Conservation (phyloP, 2,888 invertebrate species). For the Hecatera dysodea region DNA sequence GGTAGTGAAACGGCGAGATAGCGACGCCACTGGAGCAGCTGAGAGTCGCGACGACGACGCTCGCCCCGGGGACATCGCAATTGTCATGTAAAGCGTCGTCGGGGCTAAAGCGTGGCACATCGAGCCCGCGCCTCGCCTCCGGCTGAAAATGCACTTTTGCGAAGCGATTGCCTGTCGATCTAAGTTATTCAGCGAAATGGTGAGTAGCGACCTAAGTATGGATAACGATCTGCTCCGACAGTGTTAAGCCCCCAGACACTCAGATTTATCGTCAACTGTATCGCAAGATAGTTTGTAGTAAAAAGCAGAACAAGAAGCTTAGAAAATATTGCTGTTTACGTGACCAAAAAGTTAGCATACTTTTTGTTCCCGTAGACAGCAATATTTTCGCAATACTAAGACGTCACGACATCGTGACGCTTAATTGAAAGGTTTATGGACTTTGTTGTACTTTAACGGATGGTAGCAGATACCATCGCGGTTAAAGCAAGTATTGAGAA, state of each 20-base stretch:
- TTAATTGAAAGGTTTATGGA: slow-evolving; percentile 21
- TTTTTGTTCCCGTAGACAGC: too few species aligned
- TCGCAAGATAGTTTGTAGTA: slow-evolving; percentile 13
- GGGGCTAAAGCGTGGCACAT: slow-evolving; percentile 77
- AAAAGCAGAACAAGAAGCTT: not conserved
- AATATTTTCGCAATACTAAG: slow-evolving; percentile 19
- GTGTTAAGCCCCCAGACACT: slow-evolving; percentile 52
- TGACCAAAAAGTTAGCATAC: slow-evolving; percentile 1
- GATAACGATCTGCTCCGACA: slow-evolving; percentile 81
- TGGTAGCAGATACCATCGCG: slow-evolving; percentile 72
- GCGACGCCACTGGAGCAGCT: slow-evolving; percentile 73
- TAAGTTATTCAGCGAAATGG: slow-evolving; percentile 82
- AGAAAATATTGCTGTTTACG: not conserved
- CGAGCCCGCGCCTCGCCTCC: slow-evolving; percentile 79
- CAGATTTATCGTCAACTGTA: slow-evolving; percentile 57
- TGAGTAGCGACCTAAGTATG: slow-evolving; percentile 79
- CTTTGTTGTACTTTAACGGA: slow-evolving; percentile 59
- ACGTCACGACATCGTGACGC: slow-evolving; percentile 3
- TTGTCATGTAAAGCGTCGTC: slow-evolving; percentile 88
- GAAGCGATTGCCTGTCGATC: slow-evolving; percentile 88
- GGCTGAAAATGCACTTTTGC: slow-evolving; percentile 90
- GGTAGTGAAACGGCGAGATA: slow-evolving; percentile 73
- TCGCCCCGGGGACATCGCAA: slow-evolving; percentile 85
- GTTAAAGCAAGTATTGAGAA: slow-evolving; percentile 72
- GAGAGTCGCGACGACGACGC: slow-evolving; percentile 74